A percentile compares a stretch with the other conserved stretches of the same genome.
These are phyloP conservation scores for Scaptomyza tumidula DNA, from an alignment of 2,888 invertebrate species.

Conservation along the genomic window DNA sequence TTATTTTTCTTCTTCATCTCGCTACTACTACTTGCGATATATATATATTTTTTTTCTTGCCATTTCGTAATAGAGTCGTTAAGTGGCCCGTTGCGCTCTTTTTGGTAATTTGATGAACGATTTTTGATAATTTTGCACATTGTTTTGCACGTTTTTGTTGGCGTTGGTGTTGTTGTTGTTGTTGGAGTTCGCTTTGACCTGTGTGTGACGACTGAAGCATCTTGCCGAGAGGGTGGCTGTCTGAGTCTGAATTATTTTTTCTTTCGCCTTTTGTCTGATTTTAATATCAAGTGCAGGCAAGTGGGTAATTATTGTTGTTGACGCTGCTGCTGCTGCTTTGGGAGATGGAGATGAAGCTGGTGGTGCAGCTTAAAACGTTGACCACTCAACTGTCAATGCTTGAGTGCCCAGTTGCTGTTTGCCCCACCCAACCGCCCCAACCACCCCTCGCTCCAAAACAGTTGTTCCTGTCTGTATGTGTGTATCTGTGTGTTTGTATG, in stretches of 20 bases:
- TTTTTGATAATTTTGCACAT: slow-evolving; percentile 81
- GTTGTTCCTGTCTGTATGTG: background rate
- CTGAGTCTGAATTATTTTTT: slow-evolving; percentile 12
- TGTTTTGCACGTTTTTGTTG: slow-evolving; percentile 72
- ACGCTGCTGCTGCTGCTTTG: slow-evolving; percentile 46
- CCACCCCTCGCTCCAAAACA: slow-evolving; percentile 8
- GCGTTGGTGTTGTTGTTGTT: background rate
- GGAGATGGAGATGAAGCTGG: slow-evolving; percentile 31
- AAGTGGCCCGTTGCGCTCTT: slow-evolving; percentile 79
- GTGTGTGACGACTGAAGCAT: slow-evolving; percentile 39
- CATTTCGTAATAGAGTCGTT: slow-evolving; percentile 81
- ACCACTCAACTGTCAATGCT: slow-evolving; percentile 80
- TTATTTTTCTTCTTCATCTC: slow-evolving; percentile 42
- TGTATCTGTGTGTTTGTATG: slow-evolving; percentile 32
- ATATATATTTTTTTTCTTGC: slow-evolving; percentile 45
- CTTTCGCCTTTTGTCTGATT: slow-evolving; percentile 75
- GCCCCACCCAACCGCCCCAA: slow-evolving; percentile 30
- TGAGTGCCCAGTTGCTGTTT: slow-evolving; percentile 68
- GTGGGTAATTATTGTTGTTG: slow-evolving; percentile 80
- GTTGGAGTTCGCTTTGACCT: slow-evolving; percentile 29
- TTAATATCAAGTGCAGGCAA: slow-evolving; percentile 80
- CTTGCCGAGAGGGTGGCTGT: slow-evolving; percentile 8
- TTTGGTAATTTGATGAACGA: slow-evolving; percentile 82
- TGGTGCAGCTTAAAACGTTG: slow-evolving; percentile 75
- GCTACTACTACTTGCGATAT: slow-evolving; percentile 33